Base-by-base conservation (phyloP, 2,888 invertebrate species). In the Luperina testacea region DNA sequence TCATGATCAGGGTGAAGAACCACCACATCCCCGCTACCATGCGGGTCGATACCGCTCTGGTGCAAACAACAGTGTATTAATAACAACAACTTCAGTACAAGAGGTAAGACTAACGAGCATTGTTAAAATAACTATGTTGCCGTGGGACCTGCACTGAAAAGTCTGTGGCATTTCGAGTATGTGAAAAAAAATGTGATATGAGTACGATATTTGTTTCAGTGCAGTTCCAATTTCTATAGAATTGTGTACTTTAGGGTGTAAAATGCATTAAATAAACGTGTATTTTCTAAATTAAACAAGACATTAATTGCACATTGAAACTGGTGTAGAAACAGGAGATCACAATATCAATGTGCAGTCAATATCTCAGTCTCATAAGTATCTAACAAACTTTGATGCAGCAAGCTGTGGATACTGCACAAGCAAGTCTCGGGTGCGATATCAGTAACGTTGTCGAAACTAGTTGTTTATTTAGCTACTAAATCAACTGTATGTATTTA, bases 1-100 rank as follows among this genome's bases (percentile, higher is more conserved):
- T 99, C 98, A 99, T 99, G 90, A 99, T 99, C 71, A 99, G 96
- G 0, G 99, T 99, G 95, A 99, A 99, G 95, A 99, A 99, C 99
- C 99, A 99, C 98, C 98, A 98, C 98, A 99, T 99, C 61, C 99
- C 99, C 4, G 98, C 98, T 17, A 99, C 98, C 97, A 99, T 98
- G 84, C 99, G 97, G 0, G 99, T 99, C 0, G 98, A 98, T 24
- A 98, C 98, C 65, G 99, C 98, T 95, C 98, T 98, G 94, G 86
- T 85, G 77, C 78, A 81, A 86, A 83, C 65, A 84, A 76, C 63
- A 77, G 57, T 32, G 70, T 77, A 70, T 87, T 81, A 84, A 80
- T 76, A 86, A 81, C 73, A 65, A 76, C 48, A 51, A 72, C 38
- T 74, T 57, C 38, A 75, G 32, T 13, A 70, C 64, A 71, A 77